Conservation (phyloP, 2,113 vertebrate genomes). For the Charina bottae region DNA sequence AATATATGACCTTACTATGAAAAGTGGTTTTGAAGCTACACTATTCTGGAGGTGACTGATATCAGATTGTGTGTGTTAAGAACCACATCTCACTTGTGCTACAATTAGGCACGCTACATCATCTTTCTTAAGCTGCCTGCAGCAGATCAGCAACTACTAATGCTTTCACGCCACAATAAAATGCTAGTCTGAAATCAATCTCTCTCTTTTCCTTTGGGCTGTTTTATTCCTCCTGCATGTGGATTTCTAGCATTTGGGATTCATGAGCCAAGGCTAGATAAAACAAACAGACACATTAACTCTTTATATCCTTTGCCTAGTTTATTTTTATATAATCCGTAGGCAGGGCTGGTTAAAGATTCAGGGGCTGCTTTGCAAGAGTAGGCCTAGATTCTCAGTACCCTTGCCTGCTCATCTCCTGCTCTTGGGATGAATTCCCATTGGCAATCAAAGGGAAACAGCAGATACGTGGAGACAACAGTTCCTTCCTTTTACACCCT, state of each 20-base stretch:
- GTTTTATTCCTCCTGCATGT: background rate
- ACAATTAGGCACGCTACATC: background rate
- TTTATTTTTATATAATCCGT: background rate
- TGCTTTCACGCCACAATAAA: constrained; percentile 6
- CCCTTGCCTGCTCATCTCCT: background rate
- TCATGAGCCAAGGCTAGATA: too few relatives aligned
- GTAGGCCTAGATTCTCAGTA: background rate
- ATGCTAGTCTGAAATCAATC: background rate
- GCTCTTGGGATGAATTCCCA: background rate
- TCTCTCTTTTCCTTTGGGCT: background rate
- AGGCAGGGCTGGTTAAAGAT: background rate
- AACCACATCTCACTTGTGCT: background rate
- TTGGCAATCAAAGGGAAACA: background rate
- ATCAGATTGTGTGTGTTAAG: background rate
- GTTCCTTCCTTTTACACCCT: background rate
- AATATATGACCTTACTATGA: background rate
- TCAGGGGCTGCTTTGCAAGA: background rate
- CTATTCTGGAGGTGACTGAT: background rate
- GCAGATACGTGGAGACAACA: background rate
- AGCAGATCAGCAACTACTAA: background rate
- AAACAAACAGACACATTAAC: background rate
- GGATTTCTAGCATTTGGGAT: background rate
- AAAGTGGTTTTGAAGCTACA: background rate
- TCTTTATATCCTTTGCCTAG: background rate
- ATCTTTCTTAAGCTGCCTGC: background rate